Evolutionary conservation across 2,888 invertebrate genomes (phyloP).

Genomic region (Eristalis arbustorum): DNA sequence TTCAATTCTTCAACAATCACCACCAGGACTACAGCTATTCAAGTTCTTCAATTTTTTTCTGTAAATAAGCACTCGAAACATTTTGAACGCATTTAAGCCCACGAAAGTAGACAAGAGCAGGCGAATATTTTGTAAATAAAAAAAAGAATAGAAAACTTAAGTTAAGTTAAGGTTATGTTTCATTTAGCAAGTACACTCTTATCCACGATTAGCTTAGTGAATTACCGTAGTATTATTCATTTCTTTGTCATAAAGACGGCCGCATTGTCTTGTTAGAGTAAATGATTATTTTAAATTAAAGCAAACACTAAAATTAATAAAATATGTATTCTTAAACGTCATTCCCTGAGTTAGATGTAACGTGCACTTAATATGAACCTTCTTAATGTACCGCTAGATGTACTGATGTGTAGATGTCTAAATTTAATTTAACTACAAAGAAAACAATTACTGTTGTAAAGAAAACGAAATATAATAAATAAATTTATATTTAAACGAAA

Average conservation of each 20-base stretch:
- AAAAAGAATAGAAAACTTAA: not conserved
- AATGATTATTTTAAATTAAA: not conserved
- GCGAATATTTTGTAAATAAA: not conserved
- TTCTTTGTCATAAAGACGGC: conserved; percentile 13
- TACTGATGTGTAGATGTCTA: conserved; percentile 4
- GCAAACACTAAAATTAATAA: not conserved
- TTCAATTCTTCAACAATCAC: not conserved
- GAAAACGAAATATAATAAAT: conserved; percentile 10
- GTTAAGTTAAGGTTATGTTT: not conserved
- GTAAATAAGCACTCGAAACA: not conserved
- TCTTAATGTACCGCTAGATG: not conserved
- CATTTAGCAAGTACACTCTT: not conserved
- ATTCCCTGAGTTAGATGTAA: conserved; percentile 37
- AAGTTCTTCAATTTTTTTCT: not conserved
- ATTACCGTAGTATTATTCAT: conserved; percentile 40
- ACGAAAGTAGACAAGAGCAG: not conserved
- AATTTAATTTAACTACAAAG: conserved; percentile 42
- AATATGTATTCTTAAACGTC: conserved; percentile 3
- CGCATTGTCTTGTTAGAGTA: conserved; percentile 17
- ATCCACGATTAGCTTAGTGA: conserved; percentile 12
- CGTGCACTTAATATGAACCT: conserved; percentile 12
- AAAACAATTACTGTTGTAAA: conserved; percentile 17
- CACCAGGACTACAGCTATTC: not conserved
- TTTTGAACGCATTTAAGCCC: not conserved
- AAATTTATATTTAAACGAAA: conserved; percentile 41